Base-by-base conservation (phyloP, 2,888 invertebrate species). In the Tenthredo livida region DNA sequence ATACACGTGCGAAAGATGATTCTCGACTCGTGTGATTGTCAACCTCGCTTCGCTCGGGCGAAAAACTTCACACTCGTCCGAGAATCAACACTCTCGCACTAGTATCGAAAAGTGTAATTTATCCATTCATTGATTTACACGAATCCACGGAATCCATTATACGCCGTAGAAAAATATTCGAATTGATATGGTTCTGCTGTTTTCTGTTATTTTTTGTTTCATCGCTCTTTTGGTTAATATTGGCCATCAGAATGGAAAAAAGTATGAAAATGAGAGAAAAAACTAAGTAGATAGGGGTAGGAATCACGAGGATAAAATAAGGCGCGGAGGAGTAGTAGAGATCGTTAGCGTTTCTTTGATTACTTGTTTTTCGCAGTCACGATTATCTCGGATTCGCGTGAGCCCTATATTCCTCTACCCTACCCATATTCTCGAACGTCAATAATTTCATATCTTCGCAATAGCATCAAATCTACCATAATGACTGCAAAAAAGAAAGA, bases 351-450 rank as follows among this genome's bases (percentile, higher is more conserved):
- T 77, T 25, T 77, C 77, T 77, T 77, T 54, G 77, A 77, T 77
- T 77, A 33, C 77, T 77, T 29, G 77, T 50, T 54, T 54, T 77
- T 77, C 29, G 54, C 47, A 37, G n/a, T 21, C 43, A 29, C 77
- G 77, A 54, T 77, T 77, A 77, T 54, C 77, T 77, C 47, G 15
- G 54, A 77, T 77, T 77, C 77, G 77, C 77, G 77, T 77, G 77
- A 77, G 47, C 29, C 25, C 25, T 75, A n/a, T 15, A 47, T 29
- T 12, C 17, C 77, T 33, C 15, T 2, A 47, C 15, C 17, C 17
- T 54, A 1, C 29, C 73, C 73, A 21, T 40, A 61, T 33, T 67
- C 61, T 12, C 3, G 25, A 47, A 43, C 43, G 43, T 43, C 25
- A 40, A 73, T 40, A n/a, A 73, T 73, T 73, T 25, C 73, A 70